A percentile compares a stretch with the other conserved stretches of the same genome.
Conservation (phyloP, 2,888 invertebrate species). For the Teinopalpus imperialis region DNA sequence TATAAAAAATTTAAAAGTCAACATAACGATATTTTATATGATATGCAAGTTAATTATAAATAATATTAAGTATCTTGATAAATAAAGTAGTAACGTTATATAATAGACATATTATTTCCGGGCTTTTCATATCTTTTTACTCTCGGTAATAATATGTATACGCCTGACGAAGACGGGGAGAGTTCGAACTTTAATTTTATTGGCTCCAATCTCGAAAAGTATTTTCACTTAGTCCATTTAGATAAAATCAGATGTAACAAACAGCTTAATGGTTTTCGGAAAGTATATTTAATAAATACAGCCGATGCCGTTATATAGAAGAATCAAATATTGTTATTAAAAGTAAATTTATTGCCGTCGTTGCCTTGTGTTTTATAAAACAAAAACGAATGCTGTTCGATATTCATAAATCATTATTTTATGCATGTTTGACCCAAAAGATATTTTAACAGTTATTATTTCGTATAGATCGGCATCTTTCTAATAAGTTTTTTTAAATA, state of each 20-base stretch:
- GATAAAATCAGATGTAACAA: conserved; percentile 53
- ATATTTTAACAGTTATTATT: too few relatives aligned
- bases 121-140: conserved; percentile 14
- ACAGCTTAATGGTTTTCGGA: conserved; percentile 47
- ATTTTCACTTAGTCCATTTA: conserved; percentile 63
- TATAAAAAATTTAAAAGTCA: conserved; percentile 3
- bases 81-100: conserved; percentile 1
- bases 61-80: background rate
- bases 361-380: conserved; percentile 17
- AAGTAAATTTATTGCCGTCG: conserved; percentile 24
- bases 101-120: conserved; percentile 11
- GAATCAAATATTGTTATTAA: conserved; percentile 29
- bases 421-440: conserved; percentile 1
- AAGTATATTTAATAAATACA: conserved; percentile 42
- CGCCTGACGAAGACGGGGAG: conserved; percentile 29
- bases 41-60: conserved; percentile 3
- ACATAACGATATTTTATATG: background rate
- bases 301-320: conserved; percentile 25
- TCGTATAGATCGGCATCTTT: too few relatives aligned
- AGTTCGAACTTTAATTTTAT: conserved; percentile 49
- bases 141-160: conserved; percentile 23
- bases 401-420: conserved; percentile 7
- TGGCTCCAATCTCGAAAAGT: conserved; percentile 44
- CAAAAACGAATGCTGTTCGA: background rate
- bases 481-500: too few relatives aligned